These are phyloP conservation scores for Burhinus oedicnemus DNA, from an alignment of 2,113 vertebrate species.

Conservation along the genomic window DNA sequence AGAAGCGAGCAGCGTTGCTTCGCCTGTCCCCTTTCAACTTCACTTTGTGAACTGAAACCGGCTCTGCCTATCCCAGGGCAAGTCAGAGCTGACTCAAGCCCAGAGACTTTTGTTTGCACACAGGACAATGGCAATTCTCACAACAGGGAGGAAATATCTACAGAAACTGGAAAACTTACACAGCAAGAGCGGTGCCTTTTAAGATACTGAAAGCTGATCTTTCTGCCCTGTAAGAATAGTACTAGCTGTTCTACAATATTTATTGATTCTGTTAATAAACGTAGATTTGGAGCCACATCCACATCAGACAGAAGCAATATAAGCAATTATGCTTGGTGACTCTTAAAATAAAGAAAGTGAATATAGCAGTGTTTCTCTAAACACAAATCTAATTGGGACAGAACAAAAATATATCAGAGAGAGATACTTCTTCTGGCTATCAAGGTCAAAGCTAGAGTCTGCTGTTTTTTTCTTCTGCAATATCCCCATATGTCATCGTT, in stretches of 20 bases:
- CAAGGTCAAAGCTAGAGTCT: background rate
- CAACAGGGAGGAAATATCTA: background rate
- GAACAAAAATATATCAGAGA: background rate
- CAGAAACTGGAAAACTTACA: background rate
- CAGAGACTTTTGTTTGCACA: background rate
- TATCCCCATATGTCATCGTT: background rate
- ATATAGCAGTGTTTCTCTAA: background rate
- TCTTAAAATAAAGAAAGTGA: background rate
- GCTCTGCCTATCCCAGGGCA: background rate
- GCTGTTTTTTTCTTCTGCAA: background rate
- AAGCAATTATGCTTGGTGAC: background rate
- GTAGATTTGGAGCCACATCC: background rate
- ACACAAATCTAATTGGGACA: background rate
- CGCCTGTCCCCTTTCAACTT: background rate
- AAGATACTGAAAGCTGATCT: background rate
- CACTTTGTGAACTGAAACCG: background rate
- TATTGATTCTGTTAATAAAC: background rate
- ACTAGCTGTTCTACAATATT: background rate
- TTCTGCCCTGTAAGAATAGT: background rate
- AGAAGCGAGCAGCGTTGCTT: background rate
- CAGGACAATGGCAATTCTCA: background rate
- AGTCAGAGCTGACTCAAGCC: background rate
- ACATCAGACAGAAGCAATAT: background rate
- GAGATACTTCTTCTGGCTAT: background rate
- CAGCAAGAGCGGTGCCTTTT: background rate